Conservation (phyloP, 1,140 invertebrate genomes). For the Medauroidea extradentata region DNA sequence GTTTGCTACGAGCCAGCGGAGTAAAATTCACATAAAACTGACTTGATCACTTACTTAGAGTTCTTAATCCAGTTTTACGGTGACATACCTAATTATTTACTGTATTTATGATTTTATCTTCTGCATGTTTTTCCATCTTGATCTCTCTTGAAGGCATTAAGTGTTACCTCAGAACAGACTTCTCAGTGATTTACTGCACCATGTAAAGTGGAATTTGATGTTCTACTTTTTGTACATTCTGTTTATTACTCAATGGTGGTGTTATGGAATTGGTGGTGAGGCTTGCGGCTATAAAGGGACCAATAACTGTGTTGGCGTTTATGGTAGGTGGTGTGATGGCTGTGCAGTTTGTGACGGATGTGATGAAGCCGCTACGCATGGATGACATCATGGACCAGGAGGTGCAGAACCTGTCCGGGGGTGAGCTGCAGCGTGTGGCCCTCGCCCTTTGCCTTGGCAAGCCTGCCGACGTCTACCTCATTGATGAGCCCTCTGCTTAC, state of each 20-base stretch:
- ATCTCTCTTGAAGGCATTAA: no score
- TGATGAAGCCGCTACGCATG: slow-evolving; percentile 97
- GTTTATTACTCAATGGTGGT: slow-evolving; percentile 7
- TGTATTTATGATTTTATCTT: no score
- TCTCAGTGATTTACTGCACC: no score
- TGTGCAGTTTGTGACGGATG: slow-evolving; percentile 91
- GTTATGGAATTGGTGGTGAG: no score
- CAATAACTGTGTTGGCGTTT: slow-evolving; percentile 2
- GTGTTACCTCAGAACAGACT: no score
- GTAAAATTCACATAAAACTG: no score
- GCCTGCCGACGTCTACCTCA: slow-evolving; percentile 97
- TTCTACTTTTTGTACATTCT: slow-evolving; percentile 15
- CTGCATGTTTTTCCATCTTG: no score
- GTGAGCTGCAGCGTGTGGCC: slow-evolving; percentile 97
- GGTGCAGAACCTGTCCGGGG: slow-evolving; percentile 97
- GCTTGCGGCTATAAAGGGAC: slow-evolving; percentile 4
- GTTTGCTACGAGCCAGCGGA: no score
- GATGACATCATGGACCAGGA: slow-evolving; percentile 99
- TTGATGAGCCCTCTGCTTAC: slow-evolving; percentile 99
- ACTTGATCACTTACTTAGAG: no score
- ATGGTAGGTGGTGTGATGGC: slow-evolving; percentile 20
- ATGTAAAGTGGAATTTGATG: no score
- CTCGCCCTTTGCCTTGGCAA: slow-evolving; percentile 94
- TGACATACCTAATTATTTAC: no score
- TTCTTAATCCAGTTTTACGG: no score